phyloP scores from a whole-genome alignment of 2,888 invertebrate species.

The Cryptus viduatorius region DNA sequence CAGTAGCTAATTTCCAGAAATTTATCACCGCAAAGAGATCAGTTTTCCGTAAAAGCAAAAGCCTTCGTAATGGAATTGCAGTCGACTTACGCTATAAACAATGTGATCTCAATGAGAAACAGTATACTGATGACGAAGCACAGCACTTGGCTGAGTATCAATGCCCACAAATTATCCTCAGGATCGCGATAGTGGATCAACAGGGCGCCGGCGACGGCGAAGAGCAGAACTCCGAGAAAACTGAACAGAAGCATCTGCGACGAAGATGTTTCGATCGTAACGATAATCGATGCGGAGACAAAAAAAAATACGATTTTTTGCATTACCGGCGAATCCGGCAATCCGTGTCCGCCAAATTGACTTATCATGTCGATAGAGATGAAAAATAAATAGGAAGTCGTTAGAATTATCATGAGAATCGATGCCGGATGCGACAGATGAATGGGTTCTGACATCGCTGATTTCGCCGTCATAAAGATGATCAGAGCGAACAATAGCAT shows the following conservation, averaged over 20 bases:
- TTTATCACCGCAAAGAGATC: neutral
- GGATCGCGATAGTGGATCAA: constrained; percentile 59
- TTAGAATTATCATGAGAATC: constrained; percentile 74
- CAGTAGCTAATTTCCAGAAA: constrained; percentile 62
- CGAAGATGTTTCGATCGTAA: constrained; percentile 21
- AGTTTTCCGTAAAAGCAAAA: neutral
- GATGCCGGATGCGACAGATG: constrained; percentile 68
- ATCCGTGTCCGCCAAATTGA: constrained; percentile 71
- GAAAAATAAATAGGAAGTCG: constrained; percentile 76
- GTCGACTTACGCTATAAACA: constrained; percentile 74
- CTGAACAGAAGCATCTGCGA: constrained; percentile 78
- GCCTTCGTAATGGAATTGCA: neutral
- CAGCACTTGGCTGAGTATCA: constrained; percentile 69
- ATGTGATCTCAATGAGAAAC: constrained; percentile 75
- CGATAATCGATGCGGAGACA: neutral
- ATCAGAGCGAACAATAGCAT: constrained; percentile 73
- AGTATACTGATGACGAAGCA: constrained; percentile 73
- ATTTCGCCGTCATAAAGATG: constrained; percentile 71
- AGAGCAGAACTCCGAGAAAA: constrained; percentile 76
- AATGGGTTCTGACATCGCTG: constrained; percentile 3
- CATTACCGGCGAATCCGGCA: constrained; percentile 75
- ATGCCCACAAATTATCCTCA: constrained; percentile 58
- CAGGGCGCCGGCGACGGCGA: constrained; percentile 72
- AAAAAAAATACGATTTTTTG: neutral
- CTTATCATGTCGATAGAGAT: constrained; percentile 76